Conservation (phyloP, 37 sponge, comb jelly and placozoan species). For the Trichoplax adhaerens region DNA sequence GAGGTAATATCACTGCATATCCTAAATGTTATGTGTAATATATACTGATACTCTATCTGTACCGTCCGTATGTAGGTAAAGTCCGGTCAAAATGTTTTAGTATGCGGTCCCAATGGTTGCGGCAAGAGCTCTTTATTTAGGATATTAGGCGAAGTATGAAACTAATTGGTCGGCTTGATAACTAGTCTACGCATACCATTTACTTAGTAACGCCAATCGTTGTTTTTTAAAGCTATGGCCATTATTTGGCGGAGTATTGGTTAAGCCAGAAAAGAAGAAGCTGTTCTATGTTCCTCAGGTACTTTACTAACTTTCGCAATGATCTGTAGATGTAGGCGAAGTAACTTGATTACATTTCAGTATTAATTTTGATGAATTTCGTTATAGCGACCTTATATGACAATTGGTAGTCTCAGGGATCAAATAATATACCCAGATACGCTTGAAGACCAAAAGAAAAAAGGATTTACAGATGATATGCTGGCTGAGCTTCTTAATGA, state of each 20-base stretch:
- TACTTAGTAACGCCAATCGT: background rate
- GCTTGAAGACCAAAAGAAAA: slow-evolving; percentile 34
- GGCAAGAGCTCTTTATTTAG: slow-evolving; percentile 91
- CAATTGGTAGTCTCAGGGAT: slow-evolving; percentile 70
- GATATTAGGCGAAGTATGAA: slow-evolving; percentile 63
- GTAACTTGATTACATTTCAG: background rate
- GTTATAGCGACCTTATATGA: slow-evolving; percentile 76
- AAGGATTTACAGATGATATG: slow-evolving; percentile 43
- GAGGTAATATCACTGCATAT: slow-evolving; percentile 24
- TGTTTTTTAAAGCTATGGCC: slow-evolving; percentile 61
- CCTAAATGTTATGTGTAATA: background rate
- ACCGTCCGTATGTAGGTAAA: slow-evolving; percentile 26
- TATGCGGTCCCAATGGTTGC: slow-evolving; percentile 93
- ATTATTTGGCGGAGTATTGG: slow-evolving; percentile 69
- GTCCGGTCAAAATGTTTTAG: slow-evolving; percentile 78
- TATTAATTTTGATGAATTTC: background rate
- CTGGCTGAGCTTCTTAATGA: slow-evolving; percentile 41
- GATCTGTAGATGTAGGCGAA: background rate
- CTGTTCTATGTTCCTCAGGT: slow-evolving; percentile 83
- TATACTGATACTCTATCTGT: background rate
- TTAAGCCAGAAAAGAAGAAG: slow-evolving; percentile 58
- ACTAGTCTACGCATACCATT: background rate
- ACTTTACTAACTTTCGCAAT: background rate
- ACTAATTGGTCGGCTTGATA: slow-evolving; percentile 1
- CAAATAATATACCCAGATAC: slow-evolving; percentile 91